Percentiles rank a stretch among this genome's conserved stretches.
Conservation (phyloP, 2,888 invertebrate genomes). For the Pseudococcus jackbeardsleyi region DNA sequence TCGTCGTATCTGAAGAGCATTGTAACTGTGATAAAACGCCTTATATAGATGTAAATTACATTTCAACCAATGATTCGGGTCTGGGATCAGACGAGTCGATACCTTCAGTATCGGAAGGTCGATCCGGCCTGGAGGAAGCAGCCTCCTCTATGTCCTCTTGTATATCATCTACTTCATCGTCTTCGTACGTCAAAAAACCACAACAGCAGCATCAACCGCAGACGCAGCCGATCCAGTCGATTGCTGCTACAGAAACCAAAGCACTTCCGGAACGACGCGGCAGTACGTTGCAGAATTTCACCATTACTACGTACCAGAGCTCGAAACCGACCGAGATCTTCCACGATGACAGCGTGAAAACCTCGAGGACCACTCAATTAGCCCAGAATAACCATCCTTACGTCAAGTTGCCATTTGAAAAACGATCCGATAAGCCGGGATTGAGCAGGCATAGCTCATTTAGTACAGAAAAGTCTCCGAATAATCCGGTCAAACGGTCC, state of each 20-base stretch:
- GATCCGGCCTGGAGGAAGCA: conserved; percentile 17
- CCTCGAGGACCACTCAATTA: conserved; percentile 66
- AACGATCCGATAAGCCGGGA: not conserved
- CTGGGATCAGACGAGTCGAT: conserved; percentile 66
- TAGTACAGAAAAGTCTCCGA: conserved; percentile 38
- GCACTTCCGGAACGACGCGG: conserved; percentile 35
- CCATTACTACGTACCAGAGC: conserved; percentile 68
- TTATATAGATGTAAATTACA: conserved; percentile 47
- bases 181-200: not conserved
- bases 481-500: conserved; percentile 70
- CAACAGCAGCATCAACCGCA: not conserved
- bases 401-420: conserved; percentile 27
- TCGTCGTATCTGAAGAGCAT: not conserved
- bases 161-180: not conserved
- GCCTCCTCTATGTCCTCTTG: not conserved
- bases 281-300: conserved; percentile 68
- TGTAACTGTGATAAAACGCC: conserved; percentile 54
- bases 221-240: not conserved
- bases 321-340: conserved; percentile 67
- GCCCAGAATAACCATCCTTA: conserved; percentile 68
- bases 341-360: conserved; percentile 67
- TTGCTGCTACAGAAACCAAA: not conserved
- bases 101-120: conserved; percentile 65
- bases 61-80: conserved; percentile 66
- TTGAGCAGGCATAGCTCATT: conserved; percentile 58